Conservation (phyloP, 1,140 invertebrate species). For the Drosophila navojoa region DNA sequence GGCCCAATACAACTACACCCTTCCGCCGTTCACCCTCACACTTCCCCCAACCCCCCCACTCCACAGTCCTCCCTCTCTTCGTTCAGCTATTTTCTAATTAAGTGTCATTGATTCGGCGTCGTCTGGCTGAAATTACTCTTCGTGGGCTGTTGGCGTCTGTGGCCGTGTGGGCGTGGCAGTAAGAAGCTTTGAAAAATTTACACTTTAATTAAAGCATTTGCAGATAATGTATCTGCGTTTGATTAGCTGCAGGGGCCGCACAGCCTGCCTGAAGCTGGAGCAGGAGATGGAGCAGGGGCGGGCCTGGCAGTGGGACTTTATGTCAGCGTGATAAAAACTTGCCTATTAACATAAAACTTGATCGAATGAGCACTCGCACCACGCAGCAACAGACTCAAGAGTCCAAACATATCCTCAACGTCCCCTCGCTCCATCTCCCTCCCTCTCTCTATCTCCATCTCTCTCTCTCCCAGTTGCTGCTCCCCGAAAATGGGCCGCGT, state of each 20-base stretch:
- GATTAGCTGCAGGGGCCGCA: constrained; percentile 55
- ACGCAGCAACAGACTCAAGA: constrained; percentile 3
- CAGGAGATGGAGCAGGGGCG: background rate
- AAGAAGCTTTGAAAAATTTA: constrained; percentile 60
- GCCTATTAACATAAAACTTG: constrained; percentile 69
- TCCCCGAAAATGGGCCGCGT: constrained; percentile 64
- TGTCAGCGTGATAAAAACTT: constrained; percentile 43
- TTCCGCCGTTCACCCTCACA: no score
- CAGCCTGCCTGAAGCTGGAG: no score
- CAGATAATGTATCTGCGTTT: constrained; percentile 67
- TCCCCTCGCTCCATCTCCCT: background rate
- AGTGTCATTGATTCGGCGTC: constrained; percentile 70
- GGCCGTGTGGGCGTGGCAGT: constrained; percentile 26
- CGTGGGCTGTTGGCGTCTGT: background rate
- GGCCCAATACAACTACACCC: background rate
- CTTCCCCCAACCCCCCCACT: no score
- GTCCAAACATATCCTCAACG: background rate
- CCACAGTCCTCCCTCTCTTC: background rate
- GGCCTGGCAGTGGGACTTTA: background rate
- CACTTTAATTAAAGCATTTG: constrained; percentile 73
- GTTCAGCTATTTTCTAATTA: constrained; percentile 70
- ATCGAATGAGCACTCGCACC: constrained; percentile 31
- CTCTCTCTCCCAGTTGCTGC: background rate
- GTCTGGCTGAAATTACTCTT: constrained; percentile 3
- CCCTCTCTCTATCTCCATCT: background rate